A percentile compares a stretch with the other conserved stretches of the same genome.
phyloP scores from a whole-genome alignment of 53 echinoderm and acorn worm genomes.

The Apostichopus leukothele region DNA sequence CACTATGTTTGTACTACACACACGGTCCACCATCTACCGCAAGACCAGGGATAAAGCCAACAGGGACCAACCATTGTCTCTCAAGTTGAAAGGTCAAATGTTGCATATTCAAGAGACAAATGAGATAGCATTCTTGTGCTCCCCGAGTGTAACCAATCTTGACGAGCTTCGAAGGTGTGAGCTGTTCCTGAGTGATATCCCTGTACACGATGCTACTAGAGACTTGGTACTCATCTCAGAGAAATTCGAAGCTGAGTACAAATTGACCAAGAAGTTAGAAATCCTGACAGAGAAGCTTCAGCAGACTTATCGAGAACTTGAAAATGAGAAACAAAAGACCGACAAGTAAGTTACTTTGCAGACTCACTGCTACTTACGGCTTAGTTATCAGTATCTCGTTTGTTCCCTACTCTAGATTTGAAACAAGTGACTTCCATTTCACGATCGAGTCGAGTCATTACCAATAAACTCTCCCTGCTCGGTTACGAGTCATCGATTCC shows the following conservation, averaged over 20 bases:
- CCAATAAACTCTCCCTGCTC: too few species aligned
- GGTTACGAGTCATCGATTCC: too few species aligned
- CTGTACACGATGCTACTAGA: slow-evolving; percentile 93
- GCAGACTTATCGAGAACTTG: slow-evolving; percentile 92
- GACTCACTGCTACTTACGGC: too few species aligned
- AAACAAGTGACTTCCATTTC: too few species aligned
- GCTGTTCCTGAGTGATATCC: slow-evolving; percentile 92
- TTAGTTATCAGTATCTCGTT: too few species aligned
- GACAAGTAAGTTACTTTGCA: slow-evolving; percentile 67
- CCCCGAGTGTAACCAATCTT: slow-evolving; percentile 86
- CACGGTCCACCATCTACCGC: slow-evolving; percentile 60
- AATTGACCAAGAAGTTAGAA: slow-evolving; percentile 92
- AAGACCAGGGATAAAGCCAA: slow-evolving; percentile 39
- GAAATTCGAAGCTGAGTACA: slow-evolving; percentile 96
- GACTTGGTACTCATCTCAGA: slow-evolving; percentile 95
- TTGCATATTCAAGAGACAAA: slow-evolving; percentile 76
- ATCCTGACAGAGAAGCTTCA: slow-evolving; percentile 94
- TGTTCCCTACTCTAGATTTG: too few species aligned
- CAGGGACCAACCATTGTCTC: slow-evolving; percentile 55
- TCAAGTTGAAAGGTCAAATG: slow-evolving; percentile 98
- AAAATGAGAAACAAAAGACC: slow-evolving; percentile 91
- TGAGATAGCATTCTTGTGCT: slow-evolving; percentile 88
- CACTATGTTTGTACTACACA: slow-evolving; percentile 87
- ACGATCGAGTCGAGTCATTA: too few species aligned
- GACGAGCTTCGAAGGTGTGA: slow-evolving; percentile 88